Conservation (phyloP, 2,888 invertebrate species). For the Mythimna pallens region DNA sequence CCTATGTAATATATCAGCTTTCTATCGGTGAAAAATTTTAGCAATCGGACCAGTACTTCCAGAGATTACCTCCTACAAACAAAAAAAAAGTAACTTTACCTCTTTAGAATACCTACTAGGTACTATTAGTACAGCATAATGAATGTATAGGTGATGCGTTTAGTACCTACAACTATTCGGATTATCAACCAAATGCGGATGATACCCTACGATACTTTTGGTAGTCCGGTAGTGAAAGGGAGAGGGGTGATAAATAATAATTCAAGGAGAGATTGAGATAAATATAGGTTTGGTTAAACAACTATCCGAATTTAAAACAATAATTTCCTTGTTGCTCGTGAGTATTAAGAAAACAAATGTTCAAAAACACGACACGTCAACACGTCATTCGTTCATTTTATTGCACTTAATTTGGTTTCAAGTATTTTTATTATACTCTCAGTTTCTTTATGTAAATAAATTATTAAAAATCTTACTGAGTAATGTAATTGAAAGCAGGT, state of each 20-base stretch:
- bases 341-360: background rate
- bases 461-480: conserved; percentile 13
- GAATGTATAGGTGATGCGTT: too few relatives aligned
- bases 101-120: too few relatives aligned
- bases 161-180: background rate
- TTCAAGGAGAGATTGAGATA: conserved; percentile 35
- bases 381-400: background rate
- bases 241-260: background rate
- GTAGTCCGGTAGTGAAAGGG: background rate
- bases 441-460: conserved; percentile 24
- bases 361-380: conserved; percentile 6
- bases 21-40: too few relatives aligned
- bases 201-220: background rate
- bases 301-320: conserved; percentile 6
- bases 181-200: background rate
- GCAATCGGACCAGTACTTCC: too few relatives aligned
- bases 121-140: too few relatives aligned
- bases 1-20: too few relatives aligned
- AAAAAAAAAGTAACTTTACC: too few relatives aligned
- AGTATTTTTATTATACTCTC: conserved; percentile 6
- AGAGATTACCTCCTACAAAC: too few relatives aligned
- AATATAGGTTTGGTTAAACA: conserved; percentile 19
- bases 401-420: conserved; percentile 5
- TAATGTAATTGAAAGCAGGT: conserved; percentile 26
- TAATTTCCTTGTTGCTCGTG: conserved; percentile 5